phyloP scores from a whole-genome alignment of 2,888 invertebrate species.

The Caenorhabditis auriculariae region DNA sequence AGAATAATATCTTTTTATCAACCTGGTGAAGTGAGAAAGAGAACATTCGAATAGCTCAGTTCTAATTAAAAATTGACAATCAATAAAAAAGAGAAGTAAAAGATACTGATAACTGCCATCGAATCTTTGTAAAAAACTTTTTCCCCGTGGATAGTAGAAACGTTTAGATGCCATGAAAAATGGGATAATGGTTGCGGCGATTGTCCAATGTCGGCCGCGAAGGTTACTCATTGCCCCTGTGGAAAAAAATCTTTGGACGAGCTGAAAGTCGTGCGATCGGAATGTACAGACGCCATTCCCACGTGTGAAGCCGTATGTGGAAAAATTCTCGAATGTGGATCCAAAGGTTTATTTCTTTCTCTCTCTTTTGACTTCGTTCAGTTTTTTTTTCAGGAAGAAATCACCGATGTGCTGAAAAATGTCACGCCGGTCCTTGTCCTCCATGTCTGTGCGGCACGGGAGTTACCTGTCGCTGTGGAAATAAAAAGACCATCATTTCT shows the following conservation, averaged over 20 bases:
- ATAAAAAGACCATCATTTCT: conserved; percentile 72
- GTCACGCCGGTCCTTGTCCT: conserved; percentile 78
- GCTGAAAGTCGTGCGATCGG: conserved; percentile 61
- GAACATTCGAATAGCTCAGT: no score
- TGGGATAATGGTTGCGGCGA: conserved; percentile 68
- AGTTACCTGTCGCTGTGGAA: conserved; percentile 82
- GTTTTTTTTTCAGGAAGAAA: conserved; percentile 64
- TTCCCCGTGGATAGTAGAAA: no score
- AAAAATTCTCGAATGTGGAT: conserved; percentile 74
- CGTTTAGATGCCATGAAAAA: background rate
- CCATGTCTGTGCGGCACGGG: conserved; percentile 77
- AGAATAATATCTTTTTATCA: no score
- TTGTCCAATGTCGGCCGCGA: conserved; percentile 72
- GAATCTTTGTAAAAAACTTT: no score
- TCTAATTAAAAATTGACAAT: no score
- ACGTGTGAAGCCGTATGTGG: conserved; percentile 76
- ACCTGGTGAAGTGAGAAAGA: no score
- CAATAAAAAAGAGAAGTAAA: conserved; percentile 2
- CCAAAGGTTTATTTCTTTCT: conserved; percentile 3
- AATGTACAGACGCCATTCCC: conserved; percentile 80
- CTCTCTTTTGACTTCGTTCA: background rate
- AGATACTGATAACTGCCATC: background rate
- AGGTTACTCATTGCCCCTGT: conserved; percentile 77
- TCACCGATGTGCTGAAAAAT: conserved; percentile 74
- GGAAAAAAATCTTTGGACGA: conserved; percentile 71